Base-by-base conservation (phyloP, 2,113 vertebrate genomes). In the Neoarius graeffei region DNA sequence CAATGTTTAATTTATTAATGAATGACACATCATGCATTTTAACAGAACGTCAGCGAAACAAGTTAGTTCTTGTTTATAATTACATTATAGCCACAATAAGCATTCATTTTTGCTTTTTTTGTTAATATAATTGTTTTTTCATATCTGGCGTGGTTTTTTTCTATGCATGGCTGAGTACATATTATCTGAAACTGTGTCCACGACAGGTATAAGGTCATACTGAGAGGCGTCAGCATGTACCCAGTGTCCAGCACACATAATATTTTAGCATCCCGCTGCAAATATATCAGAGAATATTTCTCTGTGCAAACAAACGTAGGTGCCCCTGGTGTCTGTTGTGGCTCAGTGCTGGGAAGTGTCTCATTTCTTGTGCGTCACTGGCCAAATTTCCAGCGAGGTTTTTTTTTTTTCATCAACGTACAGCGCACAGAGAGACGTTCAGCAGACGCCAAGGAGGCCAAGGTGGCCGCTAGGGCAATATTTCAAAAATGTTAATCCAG, bases 391-490 rank as follows among this genome's bases (percentile, higher is more conserved):
- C 91, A 91, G 88, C 84, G 87, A 88, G 74, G 82, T 64, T 85
- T 89, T 90, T 84, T 27, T 86, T 83, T 69, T 85, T 87, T 42
- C 79, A 25, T 71, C 85, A 90, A 90, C 91, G 93, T 94, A 90
- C 87, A 86, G 80, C 89, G 64, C 74, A 73, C 85, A 87, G 87
- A 85, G 83, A 84, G 87, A 93, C 83, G 86, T 80, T 88, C 69
- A 91, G 91, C 89, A 89, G 90, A 91, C 87, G 89, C 91, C 88
- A 88, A 83, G 87, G 20, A 88, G 59, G 89, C 92, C 92, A 91
- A 82, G 1, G 60, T 90, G 90, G 89, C 88, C n/a, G 0, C 73
- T 48, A 35, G 89, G 71, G 87, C 73, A 69, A 69, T 62, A 89
- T 92, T 91, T 89, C 82, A 81, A 81, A 87, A 81, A 86, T 66